Conservation (phyloP, 2,797 vertebrate genomes). For the Eupleurogrammus muticus region DNA sequence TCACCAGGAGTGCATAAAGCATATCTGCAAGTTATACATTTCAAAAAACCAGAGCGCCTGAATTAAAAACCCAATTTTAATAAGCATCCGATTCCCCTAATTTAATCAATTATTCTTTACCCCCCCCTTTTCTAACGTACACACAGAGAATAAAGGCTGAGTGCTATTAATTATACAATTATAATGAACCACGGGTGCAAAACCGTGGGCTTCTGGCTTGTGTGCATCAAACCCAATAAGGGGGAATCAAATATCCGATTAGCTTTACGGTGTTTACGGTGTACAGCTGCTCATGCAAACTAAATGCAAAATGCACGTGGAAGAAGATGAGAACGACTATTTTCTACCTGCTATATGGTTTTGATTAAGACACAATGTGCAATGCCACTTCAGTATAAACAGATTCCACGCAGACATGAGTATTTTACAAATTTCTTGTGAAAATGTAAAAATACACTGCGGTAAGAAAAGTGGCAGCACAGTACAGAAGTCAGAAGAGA, state of each 20-base stretch:
- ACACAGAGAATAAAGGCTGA: constrained; percentile 71
- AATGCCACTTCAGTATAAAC: constrained; percentile 9
- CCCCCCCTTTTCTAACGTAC: constrained; percentile 54
- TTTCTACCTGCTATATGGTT: not conserved
- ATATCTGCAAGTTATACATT: constrained; percentile 67
- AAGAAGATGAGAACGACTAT: not conserved
- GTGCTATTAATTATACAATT: constrained; percentile 83
- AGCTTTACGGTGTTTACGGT: constrained; percentile 67
- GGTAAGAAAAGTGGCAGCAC: constrained; percentile 26
- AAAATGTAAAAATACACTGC: constrained; percentile 11
- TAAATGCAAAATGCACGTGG: constrained; percentile 38
- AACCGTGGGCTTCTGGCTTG: constrained; percentile 65
- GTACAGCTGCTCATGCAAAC: constrained; percentile 60
- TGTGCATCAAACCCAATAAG: constrained; percentile 70
- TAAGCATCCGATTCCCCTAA: constrained; percentile 75
- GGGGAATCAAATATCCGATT: constrained; percentile 75
- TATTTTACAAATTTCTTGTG: constrained; percentile 31
- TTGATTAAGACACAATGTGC: constrained; percentile 22
- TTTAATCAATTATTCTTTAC: constrained; percentile 82
- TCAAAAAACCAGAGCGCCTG: constrained; percentile 71
- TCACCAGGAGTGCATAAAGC: constrained; percentile 61
- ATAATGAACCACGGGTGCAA: constrained; percentile 77
- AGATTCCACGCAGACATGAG: not conserved
- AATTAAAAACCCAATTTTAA: constrained; percentile 79
- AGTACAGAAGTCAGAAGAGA: constrained; percentile 9